Evolutionary conservation across 1,140 invertebrate genomes (phyloP).

Genomic region (Parasteatoda tepidariorum): DNA sequence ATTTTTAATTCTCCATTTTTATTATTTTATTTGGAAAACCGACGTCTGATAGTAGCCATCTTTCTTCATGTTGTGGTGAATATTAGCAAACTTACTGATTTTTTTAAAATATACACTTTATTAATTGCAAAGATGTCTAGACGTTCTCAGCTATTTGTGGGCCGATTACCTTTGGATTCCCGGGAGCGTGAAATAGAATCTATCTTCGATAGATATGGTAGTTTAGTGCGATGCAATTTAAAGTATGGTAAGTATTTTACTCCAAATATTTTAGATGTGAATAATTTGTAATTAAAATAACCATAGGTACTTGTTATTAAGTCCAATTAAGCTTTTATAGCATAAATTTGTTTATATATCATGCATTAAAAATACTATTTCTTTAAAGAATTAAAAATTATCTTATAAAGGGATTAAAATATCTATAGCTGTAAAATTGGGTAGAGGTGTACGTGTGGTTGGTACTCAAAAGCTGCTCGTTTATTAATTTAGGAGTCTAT

Average conservation of each 20-base stretch:
- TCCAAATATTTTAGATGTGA: neutral
- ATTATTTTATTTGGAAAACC: too few species aligned
- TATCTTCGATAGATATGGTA: slow-evolving; percentile 68
- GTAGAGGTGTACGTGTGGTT: neutral
- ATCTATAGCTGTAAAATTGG: neutral
- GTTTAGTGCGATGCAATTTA: slow-evolving; percentile 68
- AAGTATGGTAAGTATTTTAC: slow-evolving; percentile 66
- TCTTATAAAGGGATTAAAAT: neutral
- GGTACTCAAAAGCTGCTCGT: neutral
- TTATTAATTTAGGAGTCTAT: too few species aligned
- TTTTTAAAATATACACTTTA: too few species aligned
- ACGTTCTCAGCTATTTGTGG: slow-evolving; percentile 63
- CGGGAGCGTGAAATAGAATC: slow-evolving; percentile 62
- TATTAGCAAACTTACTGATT: too few species aligned
- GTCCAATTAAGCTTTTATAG: too few species aligned
- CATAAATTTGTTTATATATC: too few species aligned
- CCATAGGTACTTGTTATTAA: too few species aligned
- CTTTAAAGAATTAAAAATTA: neutral
- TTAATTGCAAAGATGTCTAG: slow-evolving; percentile 36
- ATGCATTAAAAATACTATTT: neutral
- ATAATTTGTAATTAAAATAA: neutral
- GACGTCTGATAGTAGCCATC: too few species aligned
- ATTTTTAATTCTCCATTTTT: too few species aligned
- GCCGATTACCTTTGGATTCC: slow-evolving; percentile 62
- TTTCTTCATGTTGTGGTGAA: too few species aligned